Evolutionary conservation across 1,140 invertebrate genomes (phyloP).

Genomic region (Diuraphis noxia): DNA sequence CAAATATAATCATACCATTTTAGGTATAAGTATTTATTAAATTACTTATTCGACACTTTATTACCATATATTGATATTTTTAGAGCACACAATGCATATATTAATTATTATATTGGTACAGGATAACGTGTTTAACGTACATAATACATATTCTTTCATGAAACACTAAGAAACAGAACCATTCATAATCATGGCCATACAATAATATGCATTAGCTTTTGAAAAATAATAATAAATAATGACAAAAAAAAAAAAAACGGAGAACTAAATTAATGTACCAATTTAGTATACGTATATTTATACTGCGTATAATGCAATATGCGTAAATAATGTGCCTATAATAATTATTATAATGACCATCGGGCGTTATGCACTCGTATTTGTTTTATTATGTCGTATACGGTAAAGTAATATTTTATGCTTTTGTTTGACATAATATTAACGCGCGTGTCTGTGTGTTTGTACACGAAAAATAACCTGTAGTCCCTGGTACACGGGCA

Average conservation of each 20-base stretch:
- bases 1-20: background rate
- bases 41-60: background rate
- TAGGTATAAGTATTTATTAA: background rate
- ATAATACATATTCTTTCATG: background rate
- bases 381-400: background rate
- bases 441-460: conserved; percentile 3
- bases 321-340: background rate
- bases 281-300: background rate
- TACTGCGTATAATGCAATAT: background rate
- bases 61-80: background rate
- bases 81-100: background rate
- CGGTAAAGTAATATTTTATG: background rate
- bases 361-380: background rate
- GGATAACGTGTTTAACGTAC: background rate
- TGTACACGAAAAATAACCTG: conserved; percentile 28
- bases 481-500: conserved; percentile 45
- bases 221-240: no score
- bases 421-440: conserved; percentile 32
- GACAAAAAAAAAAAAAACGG: background rate
- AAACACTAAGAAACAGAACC: no score
- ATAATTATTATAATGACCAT: background rate
- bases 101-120: background rate
- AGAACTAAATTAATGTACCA: background rate
- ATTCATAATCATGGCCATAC: background rate
- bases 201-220: no score